Evolutionary conservation across 1,140 invertebrate species (phyloP), one percentile per base, ranked within the genome.

Genomic region (Cotesia typhae): DNA sequence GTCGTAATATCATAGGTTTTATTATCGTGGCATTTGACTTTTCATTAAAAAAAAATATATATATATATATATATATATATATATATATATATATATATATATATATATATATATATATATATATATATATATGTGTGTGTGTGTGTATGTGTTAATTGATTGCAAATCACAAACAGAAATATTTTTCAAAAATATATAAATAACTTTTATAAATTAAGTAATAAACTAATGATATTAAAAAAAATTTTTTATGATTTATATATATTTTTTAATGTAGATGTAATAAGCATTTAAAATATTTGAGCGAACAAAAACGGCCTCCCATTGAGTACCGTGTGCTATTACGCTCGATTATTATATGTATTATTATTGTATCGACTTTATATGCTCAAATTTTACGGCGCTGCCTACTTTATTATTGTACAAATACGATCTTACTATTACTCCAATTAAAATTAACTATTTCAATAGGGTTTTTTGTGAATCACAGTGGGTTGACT

Each of bases 1-100:
- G 47, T 35, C 52, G 66, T 67, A 66, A 67, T 67, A 67, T 51
- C 20, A 52, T 35, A 53, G 51, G 35, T 67, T 67, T 67, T 36
- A 67, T 67, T 41, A 36, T 67, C 66, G 51, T 67, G 66, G 53
- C 66, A 67, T 67, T 67, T 67, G 66, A 67, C 66, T 67, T 9
- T 67, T 41, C 28, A 67, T 9, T 55, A 67, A 52, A n/a, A n/a
- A n/a, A n/a, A n/a, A 47, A 47, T 9, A 10, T 28, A 59, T 59
- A 28, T 35, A 20, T n/a, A 59, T 59, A 59, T 59, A 20, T 17
- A 20, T 14, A 14, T 14, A 14, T 0, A 14, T 14, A 14, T 14
- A 14, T 28, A 59, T 59, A 28, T 35, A 20, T n/a, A 59, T 59
- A 59, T 59, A 20, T 17, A 20, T 14, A 14, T 14, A 14, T 0